Conservation (phyloP, 2,888 invertebrate genomes). For the Lypha dubia region DNA sequence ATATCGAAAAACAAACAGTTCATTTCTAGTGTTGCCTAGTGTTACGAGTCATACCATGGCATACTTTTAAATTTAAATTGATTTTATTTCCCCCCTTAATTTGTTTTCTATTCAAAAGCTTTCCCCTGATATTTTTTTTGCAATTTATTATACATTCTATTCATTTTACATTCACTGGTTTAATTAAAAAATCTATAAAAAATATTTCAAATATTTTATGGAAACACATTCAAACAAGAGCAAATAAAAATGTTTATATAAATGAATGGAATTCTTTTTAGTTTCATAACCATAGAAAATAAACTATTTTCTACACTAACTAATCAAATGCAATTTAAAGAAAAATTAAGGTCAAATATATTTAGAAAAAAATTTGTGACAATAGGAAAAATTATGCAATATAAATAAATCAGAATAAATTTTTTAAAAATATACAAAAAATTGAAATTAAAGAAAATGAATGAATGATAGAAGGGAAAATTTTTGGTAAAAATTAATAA, state of each 20-base stretch:
- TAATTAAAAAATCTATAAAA: constrained; percentile 7
- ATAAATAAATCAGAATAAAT: constrained; percentile 17
- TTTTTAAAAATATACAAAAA: neutral
- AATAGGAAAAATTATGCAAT: neutral
- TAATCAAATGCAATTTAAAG: neutral
- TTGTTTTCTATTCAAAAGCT: neutral
- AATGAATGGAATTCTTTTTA: constrained; percentile 17
- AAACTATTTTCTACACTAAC: neutral
- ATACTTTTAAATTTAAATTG: no score
- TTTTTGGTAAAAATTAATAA: neutral
- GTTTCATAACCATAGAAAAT: neutral
- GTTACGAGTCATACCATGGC: no score
- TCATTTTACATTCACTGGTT: constrained; percentile 1
- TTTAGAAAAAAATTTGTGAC: neutral
- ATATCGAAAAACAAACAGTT: no score
- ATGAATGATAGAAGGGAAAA: neutral
- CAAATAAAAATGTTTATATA: constrained; percentile 19
- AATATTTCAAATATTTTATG: constrained; percentile 16
- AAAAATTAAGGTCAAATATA: neutral
- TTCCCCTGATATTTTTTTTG: neutral
- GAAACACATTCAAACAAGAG: neutral
- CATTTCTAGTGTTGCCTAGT: no score
- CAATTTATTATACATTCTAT: constrained; percentile 3
- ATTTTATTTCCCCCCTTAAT: neutral
- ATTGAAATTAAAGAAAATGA: neutral